These are phyloP conservation scores for Phoxinus dragarum DNA, from an alignment of 2,797 vertebrate species.

Conservation along the genomic window DNA sequence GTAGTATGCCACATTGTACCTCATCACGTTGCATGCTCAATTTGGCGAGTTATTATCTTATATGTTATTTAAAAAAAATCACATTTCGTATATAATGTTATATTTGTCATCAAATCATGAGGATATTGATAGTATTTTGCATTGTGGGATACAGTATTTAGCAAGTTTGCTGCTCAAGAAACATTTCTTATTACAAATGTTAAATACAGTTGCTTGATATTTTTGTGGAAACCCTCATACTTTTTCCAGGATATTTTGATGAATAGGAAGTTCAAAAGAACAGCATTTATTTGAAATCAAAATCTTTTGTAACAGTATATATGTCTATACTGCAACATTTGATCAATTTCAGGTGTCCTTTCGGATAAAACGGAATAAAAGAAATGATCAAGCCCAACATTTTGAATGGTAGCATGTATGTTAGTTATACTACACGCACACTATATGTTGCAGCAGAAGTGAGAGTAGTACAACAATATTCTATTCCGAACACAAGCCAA, in stretches of 20 bases:
- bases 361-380: not conserved
- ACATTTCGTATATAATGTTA: not conserved
- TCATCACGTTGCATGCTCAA: not conserved
- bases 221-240: not conserved
- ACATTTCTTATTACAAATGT: not conserved
- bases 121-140: not conserved
- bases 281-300: not conserved
- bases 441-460: not conserved
- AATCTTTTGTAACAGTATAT: not conserved
- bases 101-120: not conserved
- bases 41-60: not conserved
- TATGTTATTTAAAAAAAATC: not conserved
- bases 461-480: not conserved
- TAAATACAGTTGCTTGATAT: not conserved
- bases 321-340: not conserved
- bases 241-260: not conserved
- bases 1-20: not conserved
- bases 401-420: not conserved
- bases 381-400: not conserved
- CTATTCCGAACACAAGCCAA: slow-evolving; percentile 1
- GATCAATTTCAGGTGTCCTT: not conserved
- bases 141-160: not conserved
- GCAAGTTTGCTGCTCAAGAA: not conserved
- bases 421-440: not conserved
- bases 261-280: not conserved